Evolutionary conservation across 2,797 vertebrate species (phyloP).

Genomic region (Microctenopoma stevenorrisi): DNA sequence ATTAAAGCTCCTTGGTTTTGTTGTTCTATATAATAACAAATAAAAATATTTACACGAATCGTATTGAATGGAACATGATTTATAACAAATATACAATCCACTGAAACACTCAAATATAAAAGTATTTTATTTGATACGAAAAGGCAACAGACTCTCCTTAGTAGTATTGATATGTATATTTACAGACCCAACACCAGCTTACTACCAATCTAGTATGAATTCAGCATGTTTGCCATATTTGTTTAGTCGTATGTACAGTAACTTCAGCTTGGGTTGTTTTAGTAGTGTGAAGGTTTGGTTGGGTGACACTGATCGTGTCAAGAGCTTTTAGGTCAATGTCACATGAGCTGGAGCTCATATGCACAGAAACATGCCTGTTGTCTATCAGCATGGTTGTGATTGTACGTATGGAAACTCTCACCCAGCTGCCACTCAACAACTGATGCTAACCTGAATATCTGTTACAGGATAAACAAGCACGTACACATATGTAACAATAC

Average conservation of each 20-base stretch:
- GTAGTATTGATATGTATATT: conserved; percentile 44
- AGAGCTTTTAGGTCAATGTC: not conserved
- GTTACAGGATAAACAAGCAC: conserved; percentile 6
- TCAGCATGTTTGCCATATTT: not conserved
- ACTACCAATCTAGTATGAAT: not conserved
- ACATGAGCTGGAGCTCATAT: not conserved
- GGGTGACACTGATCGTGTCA: not conserved
- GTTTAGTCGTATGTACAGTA: not conserved
- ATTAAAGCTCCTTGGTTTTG: not conserved
- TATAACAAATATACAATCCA: conserved; percentile 5
- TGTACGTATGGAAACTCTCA: not conserved
- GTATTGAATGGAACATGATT: not conserved
- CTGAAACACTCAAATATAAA: conserved; percentile 34
- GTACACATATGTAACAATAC: conserved; percentile 17
- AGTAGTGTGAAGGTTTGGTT: not conserved
- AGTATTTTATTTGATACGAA: conserved; percentile 67
- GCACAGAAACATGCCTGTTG: conserved; percentile 15
- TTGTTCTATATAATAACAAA: not conserved
- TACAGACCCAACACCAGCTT: conserved; percentile 36
- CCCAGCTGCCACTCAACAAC: conserved; percentile 3
- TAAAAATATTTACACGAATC: conserved; percentile 7
- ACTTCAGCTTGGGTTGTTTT: not conserved
- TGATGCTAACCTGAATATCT: conserved; percentile 4
- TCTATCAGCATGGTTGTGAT: conserved; percentile 3
- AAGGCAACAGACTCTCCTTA: conserved; percentile 29